Evolutionary conservation across 2,888 invertebrate species (phyloP).

Genomic region (Protonemura montana): DNA sequence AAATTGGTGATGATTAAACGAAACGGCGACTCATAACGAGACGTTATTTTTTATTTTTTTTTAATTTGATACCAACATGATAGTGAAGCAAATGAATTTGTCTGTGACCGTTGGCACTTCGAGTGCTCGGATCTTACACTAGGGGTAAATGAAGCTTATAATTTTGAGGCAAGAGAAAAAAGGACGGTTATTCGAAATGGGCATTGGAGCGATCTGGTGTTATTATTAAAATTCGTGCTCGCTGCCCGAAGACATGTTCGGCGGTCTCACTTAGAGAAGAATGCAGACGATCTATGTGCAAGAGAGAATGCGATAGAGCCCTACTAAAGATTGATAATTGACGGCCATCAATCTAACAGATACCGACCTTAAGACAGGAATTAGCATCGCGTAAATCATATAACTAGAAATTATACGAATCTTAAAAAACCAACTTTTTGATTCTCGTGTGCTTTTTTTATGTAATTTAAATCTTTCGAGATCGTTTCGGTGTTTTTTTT

Average conservation of each 20-base stretch:
- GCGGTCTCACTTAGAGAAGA: conserved; percentile 38
- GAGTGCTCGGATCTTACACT: not conserved
- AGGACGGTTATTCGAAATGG: not conserved
- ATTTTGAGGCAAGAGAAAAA: not conserved
- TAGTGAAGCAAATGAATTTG: not conserved
- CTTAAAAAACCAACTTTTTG: conserved; percentile 8
- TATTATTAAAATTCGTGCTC: not conserved
- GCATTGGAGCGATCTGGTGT: not conserved
- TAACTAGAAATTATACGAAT: conserved; percentile 35
- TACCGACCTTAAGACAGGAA: conserved; percentile 17
- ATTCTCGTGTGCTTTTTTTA: not conserved
- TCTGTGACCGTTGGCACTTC: not conserved
- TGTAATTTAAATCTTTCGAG: not conserved
- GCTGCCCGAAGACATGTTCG: conserved; percentile 41
- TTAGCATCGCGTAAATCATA: conserved; percentile 36
- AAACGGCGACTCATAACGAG: not conserved
- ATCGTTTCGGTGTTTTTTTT: conserved; percentile 24
- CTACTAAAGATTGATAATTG: conserved; percentile 40
- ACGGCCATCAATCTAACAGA: conserved; percentile 33
- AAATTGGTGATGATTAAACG: not conserved
- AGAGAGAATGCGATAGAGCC: conserved; percentile 1
- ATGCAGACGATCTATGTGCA: conserved; percentile 22
- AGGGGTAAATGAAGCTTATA: not conserved
- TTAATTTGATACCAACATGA: not conserved
- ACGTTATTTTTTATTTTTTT: not conserved